Evolutionary conservation across 2,113 vertebrate genomes (phyloP).

Genomic region (Arothron firmamentum): DNA sequence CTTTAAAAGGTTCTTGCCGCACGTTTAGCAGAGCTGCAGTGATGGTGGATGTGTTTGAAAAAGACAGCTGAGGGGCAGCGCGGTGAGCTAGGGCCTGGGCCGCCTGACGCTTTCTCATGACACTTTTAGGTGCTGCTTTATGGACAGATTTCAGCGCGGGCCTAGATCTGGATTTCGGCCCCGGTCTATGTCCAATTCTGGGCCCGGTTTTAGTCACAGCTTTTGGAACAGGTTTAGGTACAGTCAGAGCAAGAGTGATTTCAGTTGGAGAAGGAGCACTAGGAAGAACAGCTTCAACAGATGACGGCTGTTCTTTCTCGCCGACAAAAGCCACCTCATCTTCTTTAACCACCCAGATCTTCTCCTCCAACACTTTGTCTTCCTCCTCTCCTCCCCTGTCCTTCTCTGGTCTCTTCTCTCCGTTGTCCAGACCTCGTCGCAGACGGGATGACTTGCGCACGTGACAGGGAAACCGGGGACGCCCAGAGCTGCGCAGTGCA

Average conservation of each 20-base stretch:
- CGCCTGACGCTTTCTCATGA: slow-evolving; percentile 61
- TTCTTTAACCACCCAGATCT: slow-evolving; percentile 65
- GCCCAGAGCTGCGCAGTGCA: slow-evolving; percentile 89
- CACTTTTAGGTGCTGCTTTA: slow-evolving; percentile 66
- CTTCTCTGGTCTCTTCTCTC: slow-evolving; percentile 47
- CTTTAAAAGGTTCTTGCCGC: slow-evolving; percentile 42
- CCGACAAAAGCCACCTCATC: slow-evolving; percentile 39
- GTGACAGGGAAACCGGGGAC: slow-evolving; percentile 91
- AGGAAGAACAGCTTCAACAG: slow-evolving; percentile 46
- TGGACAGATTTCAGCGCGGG: slow-evolving; percentile 54
- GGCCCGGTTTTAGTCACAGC: slow-evolving; percentile 56
- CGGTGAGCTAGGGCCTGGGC: slow-evolving; percentile 44
- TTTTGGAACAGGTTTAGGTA: slow-evolving; percentile 58
- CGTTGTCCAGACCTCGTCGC: slow-evolving; percentile 63
- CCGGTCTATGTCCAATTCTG: slow-evolving; percentile 62
- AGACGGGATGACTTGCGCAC: slow-evolving; percentile 82
- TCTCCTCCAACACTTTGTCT: slow-evolving; percentile 49
- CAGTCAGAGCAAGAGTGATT: slow-evolving; percentile 44
- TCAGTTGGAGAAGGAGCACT: slow-evolving; percentile 39
- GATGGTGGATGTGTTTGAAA: slow-evolving; percentile 28
- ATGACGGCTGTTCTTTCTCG: slow-evolving; percentile 33
- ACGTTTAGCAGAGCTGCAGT: slow-evolving; percentile 28
- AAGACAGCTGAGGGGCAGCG: slow-evolving; percentile 31
- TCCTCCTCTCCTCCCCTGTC: slow-evolving; percentile 53
- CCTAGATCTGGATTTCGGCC: slow-evolving; percentile 63